Base-by-base conservation (phyloP, 2,888 invertebrate genomes). In the Drosophila greeni region DNA sequence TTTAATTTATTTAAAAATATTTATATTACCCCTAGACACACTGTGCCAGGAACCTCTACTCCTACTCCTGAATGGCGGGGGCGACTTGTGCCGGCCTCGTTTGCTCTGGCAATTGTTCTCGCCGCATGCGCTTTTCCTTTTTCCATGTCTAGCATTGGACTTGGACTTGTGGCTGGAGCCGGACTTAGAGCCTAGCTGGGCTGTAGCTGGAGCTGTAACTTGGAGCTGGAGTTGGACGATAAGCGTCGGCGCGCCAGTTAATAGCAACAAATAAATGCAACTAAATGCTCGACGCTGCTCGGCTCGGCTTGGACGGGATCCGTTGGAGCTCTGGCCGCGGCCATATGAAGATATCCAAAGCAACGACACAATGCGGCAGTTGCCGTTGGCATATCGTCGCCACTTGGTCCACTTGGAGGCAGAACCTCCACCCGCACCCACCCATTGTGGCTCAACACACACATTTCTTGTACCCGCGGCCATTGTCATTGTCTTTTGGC, bases 191-290 rank as follows among this genome's bases (percentile, higher is more conserved):
- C 40, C n/a, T 47, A 31, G 48, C 54, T 31, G 45, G 39, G 11
- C 11, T 20, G 5, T 6, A 18, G 40, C 40, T 40, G n/a, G 2
- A 40, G 23, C 40, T 39, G 20, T 6, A 8, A 14, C 33, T 26
- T 29, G 8, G 8, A 24, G 24, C n/a, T 33, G 48, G 64, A 29
- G 34, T 42, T 20, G 40, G 52, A 53, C 84, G 86, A 86, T 86
- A 86, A 86, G 86, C 86, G 86, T 84, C 86, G 75, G 79, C 82
- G 73, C 82, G 83, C 84, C 84, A 86, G 87, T 87, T 87, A 88
- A 88, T 88, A 86, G 87, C 85, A 87, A 87, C 88, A 88, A 88
- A 88, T 88, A 88, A 88, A 88, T 87, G 86, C 86, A 85, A 85
- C 87, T 87, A 86, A 87, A 87, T 87, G 87, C 86, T 86, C 70